phyloP scores from a whole-genome alignment of 2,113 vertebrate species.

The Hystrix cristata region DNA sequence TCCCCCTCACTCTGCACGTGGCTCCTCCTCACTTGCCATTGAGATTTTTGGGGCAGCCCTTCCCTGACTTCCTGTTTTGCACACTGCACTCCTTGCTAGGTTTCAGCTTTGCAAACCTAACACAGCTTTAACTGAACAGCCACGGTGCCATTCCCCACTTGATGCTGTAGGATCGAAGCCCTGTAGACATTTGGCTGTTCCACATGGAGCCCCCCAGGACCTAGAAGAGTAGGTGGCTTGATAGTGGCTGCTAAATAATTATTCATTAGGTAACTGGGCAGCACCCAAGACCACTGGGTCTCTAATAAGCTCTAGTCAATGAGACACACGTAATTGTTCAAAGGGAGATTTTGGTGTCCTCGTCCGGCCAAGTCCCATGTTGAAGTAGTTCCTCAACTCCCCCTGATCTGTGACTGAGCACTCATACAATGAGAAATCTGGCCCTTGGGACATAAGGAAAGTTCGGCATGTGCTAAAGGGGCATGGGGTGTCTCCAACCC shows the following conservation, averaged over 20 bases:
- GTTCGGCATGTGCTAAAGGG: background rate
- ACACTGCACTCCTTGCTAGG: background rate
- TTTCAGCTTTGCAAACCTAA: background rate
- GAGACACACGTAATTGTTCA: background rate
- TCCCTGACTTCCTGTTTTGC: background rate
- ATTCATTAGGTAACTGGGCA: background rate
- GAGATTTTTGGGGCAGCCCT: background rate
- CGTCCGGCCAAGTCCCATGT: background rate
- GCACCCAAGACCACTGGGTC: background rate
- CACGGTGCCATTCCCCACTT: background rate
- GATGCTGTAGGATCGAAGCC: background rate
- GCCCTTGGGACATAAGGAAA: background rate
- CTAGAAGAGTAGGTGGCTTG: background rate
- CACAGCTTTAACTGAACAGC: background rate
- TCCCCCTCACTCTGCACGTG: background rate
- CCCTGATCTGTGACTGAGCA: background rate
- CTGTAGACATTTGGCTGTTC: background rate
- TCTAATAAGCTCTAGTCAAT: background rate
- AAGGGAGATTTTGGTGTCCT: background rate
- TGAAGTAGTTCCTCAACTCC: background rate
- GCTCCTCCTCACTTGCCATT: background rate
- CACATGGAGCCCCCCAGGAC: background rate
- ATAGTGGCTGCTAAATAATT: background rate
- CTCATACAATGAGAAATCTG: background rate
- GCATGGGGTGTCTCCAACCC: accelerated